These are phyloP conservation scores for Lonchura striata DNA, from an alignment of 2,113 vertebrate genomes.

Conservation along the genomic window DNA sequence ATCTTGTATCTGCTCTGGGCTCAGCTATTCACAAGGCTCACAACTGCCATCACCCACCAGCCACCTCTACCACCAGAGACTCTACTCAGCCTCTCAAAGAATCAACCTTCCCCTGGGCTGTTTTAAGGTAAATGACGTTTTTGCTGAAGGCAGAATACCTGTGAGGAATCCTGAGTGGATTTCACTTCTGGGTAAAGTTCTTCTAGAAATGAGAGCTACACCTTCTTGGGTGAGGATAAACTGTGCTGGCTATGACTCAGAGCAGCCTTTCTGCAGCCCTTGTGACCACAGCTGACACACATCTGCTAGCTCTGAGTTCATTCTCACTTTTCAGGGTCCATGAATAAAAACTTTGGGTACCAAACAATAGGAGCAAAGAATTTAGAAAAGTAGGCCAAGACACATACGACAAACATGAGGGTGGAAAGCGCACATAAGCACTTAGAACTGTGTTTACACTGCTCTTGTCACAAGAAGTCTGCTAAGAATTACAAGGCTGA, in stretches of 20 bases:
- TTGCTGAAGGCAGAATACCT: neutral
- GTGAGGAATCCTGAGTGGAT: neutral
- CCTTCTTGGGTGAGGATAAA: neutral
- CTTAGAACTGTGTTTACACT: neutral
- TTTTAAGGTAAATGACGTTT: neutral
- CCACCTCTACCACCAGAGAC: neutral
- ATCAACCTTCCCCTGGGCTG: neutral
- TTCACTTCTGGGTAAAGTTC: neutral
- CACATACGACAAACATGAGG: neutral
- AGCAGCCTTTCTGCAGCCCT: neutral
- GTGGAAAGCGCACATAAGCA: neutral
- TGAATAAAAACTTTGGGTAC: neutral
- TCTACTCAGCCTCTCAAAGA: neutral
- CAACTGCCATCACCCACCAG: neutral
- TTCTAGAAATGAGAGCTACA: neutral
- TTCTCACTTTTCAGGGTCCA: neutral
- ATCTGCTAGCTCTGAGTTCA: neutral
- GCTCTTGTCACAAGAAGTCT: neutral
- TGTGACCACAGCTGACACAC: neutral
- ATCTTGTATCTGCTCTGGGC: neutral
- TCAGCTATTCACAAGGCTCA: neutral
- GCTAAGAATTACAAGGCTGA: constrained; percentile 1
- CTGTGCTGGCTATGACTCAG: neutral
- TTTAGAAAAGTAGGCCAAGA: neutral
- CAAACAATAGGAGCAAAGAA: neutral